These are phyloP conservation scores for Belonocnema kinseyi DNA, from an alignment of 1,140 invertebrate species.

Conservation along the genomic window DNA sequence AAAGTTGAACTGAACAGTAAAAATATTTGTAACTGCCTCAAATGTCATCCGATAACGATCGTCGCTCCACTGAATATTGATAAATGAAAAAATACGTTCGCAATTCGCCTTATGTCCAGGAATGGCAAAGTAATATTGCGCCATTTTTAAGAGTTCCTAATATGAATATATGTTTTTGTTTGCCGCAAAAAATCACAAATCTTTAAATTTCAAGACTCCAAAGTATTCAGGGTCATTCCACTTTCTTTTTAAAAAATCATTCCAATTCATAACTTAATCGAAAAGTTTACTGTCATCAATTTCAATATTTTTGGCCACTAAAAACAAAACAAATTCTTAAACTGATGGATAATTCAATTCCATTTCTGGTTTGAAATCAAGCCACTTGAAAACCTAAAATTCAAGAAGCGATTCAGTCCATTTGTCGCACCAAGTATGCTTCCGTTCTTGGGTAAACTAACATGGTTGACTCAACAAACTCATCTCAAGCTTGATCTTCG, in stretches of 20 bases:
- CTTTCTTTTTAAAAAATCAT: no score
- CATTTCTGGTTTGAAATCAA: no score
- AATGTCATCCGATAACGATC: not conserved
- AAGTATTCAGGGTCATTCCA: not conserved
- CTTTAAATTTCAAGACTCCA: not conserved
- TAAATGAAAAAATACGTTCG: no score
- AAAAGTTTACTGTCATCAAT: conserved; percentile 2
- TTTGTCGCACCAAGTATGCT: not conserved
- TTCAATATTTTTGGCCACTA: no score
- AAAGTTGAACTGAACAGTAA: not conserved
- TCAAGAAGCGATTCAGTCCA: conserved; percentile 6
- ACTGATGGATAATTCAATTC: no score
- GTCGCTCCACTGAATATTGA: not conserved
- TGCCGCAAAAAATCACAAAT: no score
- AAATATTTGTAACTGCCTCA: not conserved
- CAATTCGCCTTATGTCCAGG: no score
- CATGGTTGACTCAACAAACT: no score
- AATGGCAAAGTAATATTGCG: conserved; percentile 1
- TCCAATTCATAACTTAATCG: not conserved
- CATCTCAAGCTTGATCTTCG: conserved; percentile 5
- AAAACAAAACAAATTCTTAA: no score
- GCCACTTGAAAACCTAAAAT: no score
- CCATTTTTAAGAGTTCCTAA: not conserved
- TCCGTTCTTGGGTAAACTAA: not conserved
- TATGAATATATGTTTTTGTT: not conserved